Conservation (phyloP, 1,140 invertebrate species). For the Drosophila equinoxialis region DNA sequence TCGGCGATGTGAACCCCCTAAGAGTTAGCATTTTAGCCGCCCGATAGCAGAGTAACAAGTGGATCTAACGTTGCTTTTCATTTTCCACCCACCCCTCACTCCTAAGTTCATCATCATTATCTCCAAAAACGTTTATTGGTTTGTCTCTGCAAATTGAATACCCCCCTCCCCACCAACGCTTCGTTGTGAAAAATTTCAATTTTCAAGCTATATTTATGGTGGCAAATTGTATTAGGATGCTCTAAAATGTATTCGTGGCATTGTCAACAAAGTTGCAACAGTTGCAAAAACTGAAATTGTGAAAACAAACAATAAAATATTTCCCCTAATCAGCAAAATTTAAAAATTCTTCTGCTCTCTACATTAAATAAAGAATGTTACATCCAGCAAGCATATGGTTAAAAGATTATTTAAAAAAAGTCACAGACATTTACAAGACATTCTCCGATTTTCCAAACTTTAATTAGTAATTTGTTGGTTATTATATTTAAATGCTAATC, state of each 20-base stretch:
- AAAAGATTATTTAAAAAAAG: background rate
- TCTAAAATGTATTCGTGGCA: background rate
- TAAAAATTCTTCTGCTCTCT: background rate
- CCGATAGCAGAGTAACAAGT: slow-evolving; percentile 57
- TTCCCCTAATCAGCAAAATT: too few species aligned
- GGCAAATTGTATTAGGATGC: background rate
- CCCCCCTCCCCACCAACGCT: background rate
- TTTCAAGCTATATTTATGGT: slow-evolving; percentile 46
- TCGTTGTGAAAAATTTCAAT: slow-evolving; percentile 44
- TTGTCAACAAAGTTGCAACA: background rate
- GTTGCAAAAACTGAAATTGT: background rate
- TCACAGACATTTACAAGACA: too few species aligned
- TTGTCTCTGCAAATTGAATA: slow-evolving; percentile 36
- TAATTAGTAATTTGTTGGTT: too few species aligned
- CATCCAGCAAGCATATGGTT: slow-evolving; percentile 2
- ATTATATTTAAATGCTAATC: too few species aligned
- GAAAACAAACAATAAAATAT: too few species aligned
- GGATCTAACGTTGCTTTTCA: slow-evolving; percentile 42
- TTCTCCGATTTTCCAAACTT: too few species aligned
- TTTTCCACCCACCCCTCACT: slow-evolving; percentile 12
- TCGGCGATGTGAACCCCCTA: background rate
- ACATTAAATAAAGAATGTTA: background rate
- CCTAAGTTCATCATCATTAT: slow-evolving; percentile 18
- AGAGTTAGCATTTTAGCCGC: background rate
- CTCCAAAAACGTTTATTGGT: slow-evolving; percentile 30